Evolutionary conservation across 2,113 vertebrate genomes (phyloP), one percentile per base, ranked within the genome.

Genomic region (Oryzias celebensis): DNA sequence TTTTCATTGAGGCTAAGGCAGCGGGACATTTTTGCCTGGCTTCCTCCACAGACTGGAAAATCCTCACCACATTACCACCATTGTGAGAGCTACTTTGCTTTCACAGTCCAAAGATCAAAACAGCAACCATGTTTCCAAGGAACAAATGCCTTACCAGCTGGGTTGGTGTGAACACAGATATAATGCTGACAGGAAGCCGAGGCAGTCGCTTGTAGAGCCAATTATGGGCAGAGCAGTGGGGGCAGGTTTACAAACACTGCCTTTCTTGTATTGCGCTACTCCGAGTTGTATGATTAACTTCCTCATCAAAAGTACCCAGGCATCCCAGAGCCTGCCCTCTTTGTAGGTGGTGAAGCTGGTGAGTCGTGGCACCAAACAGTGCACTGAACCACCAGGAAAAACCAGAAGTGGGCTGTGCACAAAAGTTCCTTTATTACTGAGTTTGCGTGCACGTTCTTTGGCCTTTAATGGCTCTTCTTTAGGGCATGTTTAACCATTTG

Each of bases 81-180:
- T 90, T 90, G 88, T 87, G 80, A 77, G 74, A 83, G 70, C 79
- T 75, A 74, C 75, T 70, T 77, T 80, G 77, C 83, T 91, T 92
- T 92, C 91, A 91, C 90, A 91, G 89, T 91, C 91, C 84, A 89
- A 83, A 85, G 93, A 94, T 93, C 93, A 92, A 93, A 95, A 68
- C 90, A 85, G 88, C 82, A 76, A 82, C 84, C 83, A 88, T 86
- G 88, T 90, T 87, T 86, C 87, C 81, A 86, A 77, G 62, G 82
- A 93, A 92, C 87, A 89, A 93, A 92, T 58, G 65, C 86, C 91
- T 75, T 62, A 78, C 61, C 87, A 88, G 87, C 91, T 87, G 85
- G 78, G 80, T 81, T 76, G 77, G 88, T 83, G 81, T 82, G 89
- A 91, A 93, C 84, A 83, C 69, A 91, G 85, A 91, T 90, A 93